Conservation (phyloP, 2,888 invertebrate genomes). For the Drosophila putrida region DNA sequence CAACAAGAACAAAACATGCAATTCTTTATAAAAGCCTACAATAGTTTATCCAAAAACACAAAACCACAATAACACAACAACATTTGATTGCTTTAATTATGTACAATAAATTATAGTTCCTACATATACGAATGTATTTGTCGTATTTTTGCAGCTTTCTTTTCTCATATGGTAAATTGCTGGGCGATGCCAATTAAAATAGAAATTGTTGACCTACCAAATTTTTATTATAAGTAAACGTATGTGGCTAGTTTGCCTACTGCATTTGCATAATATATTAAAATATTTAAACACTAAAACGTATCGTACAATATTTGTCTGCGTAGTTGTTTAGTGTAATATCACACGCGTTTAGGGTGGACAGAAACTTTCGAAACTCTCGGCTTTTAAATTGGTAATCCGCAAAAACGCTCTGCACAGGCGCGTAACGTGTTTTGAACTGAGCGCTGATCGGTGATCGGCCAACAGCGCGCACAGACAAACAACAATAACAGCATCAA, state of each 20-base stretch:
- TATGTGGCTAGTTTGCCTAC: conserved; percentile 33
- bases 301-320: conserved; percentile 51
- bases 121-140: conserved; percentile 32
- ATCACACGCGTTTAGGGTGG: conserved; percentile 56
- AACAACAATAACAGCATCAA: conserved; percentile 22
- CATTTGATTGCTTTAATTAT: conserved; percentile 75
- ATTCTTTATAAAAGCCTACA: conserved; percentile 45
- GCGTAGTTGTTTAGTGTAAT: conserved; percentile 41
- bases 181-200: conserved; percentile 74
- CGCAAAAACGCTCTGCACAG: conserved; percentile 76
- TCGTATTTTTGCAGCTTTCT: conserved; percentile 60
- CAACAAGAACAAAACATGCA: conserved; percentile 31
- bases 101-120: conserved; percentile 57
- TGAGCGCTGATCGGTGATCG: conserved; percentile 57
- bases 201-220: conserved; percentile 74
- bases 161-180: conserved; percentile 70
- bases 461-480: conserved; percentile 54
- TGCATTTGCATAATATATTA: conserved; percentile 74
- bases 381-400: conserved; percentile 50
- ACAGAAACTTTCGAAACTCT: conserved; percentile 70
- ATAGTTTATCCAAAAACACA: conserved; percentile 30
- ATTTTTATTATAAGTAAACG: conserved; percentile 32
- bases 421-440: conserved; percentile 78
- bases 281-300: conserved; percentile 50
- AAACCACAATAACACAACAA: conserved; percentile 18